These are phyloP conservation scores for Sitta europaea DNA, from an alignment of 2,113 vertebrate genomes.

Conservation along the genomic window DNA sequence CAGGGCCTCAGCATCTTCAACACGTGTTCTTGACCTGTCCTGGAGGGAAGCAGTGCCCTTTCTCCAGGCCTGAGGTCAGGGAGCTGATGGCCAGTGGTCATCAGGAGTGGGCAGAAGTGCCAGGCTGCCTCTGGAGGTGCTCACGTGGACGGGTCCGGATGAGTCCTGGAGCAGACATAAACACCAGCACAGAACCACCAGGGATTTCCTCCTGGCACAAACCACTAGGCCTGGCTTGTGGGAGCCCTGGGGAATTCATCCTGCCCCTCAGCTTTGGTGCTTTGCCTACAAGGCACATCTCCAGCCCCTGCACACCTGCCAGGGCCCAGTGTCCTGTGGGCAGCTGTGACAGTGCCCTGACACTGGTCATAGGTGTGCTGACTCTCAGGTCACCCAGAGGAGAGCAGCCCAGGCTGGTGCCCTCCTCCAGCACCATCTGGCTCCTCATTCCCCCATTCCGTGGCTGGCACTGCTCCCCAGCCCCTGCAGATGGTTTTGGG, in stretches of 20 bases:
- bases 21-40: accelerated
- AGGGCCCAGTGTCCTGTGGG: accelerated
- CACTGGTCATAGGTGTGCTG: not conserved
- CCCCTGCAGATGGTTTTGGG: not conserved
- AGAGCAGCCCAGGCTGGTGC: not conserved
- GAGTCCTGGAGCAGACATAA: not conserved
- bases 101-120: not conserved
- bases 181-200: not conserved
- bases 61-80: not conserved
- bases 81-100: not conserved
- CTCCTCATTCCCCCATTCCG: accelerated
- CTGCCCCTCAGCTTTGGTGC: not conserved
- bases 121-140: accelerated
- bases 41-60: not conserved
- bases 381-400: not conserved
- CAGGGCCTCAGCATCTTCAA: not conserved
- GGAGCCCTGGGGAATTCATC: not conserved
- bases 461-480: not conserved
- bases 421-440: not conserved
- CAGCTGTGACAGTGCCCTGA: not conserved
- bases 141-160: accelerated
- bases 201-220: not conserved
- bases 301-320: not conserved
- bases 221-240: not conserved
- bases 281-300: not conserved